Evolutionary conservation across 2,797 vertebrate species (phyloP).

Genomic region (Eospalax fontanierii): DNA sequence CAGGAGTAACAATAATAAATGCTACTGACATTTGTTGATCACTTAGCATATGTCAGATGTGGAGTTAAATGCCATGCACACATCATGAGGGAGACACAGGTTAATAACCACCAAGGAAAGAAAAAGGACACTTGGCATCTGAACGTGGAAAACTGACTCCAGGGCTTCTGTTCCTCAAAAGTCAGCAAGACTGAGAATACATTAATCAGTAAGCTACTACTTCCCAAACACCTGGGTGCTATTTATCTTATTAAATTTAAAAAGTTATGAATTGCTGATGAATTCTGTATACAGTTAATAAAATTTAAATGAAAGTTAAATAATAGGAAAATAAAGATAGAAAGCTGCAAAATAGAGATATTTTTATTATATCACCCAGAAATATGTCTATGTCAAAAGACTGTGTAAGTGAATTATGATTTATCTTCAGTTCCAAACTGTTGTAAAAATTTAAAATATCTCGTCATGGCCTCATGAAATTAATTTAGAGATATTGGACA

Average conservation of each 20-base stretch:
- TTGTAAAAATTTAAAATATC: neutral
- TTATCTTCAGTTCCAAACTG: neutral
- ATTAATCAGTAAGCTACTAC: neutral
- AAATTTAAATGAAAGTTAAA: neutral
- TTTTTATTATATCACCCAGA: neutral
- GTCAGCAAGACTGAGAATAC: neutral
- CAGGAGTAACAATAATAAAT: constrained; percentile 68
- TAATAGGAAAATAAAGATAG: neutral
- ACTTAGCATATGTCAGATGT: constrained; percentile 69
- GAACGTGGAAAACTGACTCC: constrained; percentile 65
- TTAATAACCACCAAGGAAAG: constrained; percentile 72
- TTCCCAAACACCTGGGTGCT: neutral
- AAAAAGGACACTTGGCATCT: constrained; percentile 49
- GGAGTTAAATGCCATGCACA: constrained; percentile 72
- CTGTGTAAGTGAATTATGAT: neutral
- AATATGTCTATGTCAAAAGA: neutral
- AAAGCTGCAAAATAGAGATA: neutral
- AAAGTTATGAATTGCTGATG: neutral
- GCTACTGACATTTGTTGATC: constrained; percentile 81
- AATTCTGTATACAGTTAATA: neutral
- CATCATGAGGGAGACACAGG: constrained; percentile 64
- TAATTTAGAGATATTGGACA: neutral
- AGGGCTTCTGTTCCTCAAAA: constrained; percentile 57
- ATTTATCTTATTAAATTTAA: neutral
- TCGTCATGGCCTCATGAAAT: neutral